Percentiles rank a stretch among this genome's conserved stretches.
Conservation (phyloP, 2,113 vertebrate genomes). For the Semicossyphus pulcher region DNA sequence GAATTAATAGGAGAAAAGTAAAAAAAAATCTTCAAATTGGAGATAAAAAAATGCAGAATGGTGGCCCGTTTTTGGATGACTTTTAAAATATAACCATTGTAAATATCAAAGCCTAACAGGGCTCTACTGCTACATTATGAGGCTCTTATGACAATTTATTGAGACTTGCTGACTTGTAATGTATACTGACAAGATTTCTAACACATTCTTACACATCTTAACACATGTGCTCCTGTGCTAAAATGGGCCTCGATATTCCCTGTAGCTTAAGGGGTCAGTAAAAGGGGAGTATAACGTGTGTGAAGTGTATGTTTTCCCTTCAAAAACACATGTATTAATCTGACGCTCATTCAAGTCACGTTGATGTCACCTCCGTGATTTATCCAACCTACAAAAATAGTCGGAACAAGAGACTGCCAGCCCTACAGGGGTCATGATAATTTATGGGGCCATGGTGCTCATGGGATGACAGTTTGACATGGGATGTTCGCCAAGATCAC, state of each 20-base stretch:
- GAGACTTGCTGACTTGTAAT: neutral
- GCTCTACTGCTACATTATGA: neutral
- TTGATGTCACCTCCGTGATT: constrained; percentile 48
- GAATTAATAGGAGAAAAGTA: constrained; percentile 38
- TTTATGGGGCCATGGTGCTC: constrained; percentile 44
- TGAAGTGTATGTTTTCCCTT: neutral
- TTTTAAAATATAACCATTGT: neutral
- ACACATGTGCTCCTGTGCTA: neutral
- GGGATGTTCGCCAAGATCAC: constrained; percentile 41
- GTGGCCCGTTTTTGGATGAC: neutral
- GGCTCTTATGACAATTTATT: neutral
- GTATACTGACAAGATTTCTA: neutral
- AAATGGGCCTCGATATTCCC: neutral
- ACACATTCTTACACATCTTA: neutral
- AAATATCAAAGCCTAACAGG: neutral
- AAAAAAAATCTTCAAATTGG: neutral
- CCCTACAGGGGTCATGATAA: constrained; percentile 71
- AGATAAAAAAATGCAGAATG: neutral
- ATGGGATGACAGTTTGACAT: constrained; percentile 70
- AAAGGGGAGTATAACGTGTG: too few species aligned
- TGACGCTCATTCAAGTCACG: constrained; percentile 26
- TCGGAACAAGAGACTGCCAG: constrained; percentile 24
- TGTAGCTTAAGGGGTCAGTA: neutral
- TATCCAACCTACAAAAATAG: constrained; percentile 48
- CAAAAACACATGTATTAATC: constrained; percentile 11